A percentile compares a stretch with the other conserved stretches of the same genome.
These are phyloP conservation scores for Sabellastarte sp. DNA, from an alignment of 2,888 invertebrate genomes.

Conservation along the genomic window DNA sequence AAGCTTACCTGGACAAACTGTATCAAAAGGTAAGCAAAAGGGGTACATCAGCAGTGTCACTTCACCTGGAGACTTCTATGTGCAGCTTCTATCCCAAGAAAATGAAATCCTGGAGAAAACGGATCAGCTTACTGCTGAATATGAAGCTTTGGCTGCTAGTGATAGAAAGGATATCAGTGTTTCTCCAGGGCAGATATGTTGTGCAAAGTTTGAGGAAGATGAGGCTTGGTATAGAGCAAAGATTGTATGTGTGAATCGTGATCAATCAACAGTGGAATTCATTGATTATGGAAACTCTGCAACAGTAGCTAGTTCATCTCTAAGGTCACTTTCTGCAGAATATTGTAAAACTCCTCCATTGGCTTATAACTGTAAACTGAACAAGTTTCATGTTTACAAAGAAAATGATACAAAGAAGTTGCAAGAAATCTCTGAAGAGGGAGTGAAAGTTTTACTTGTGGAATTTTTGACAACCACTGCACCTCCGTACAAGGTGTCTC, in stretches of 20 bases:
- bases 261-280: slow-evolving; percentile 41
- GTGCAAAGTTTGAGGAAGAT: slow-evolving; percentile 39
- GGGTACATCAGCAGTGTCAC: neutral
- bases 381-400: slow-evolving; percentile 24
- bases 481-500: neutral
- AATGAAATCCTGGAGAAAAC: neutral
- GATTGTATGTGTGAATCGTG: slow-evolving; percentile 28
- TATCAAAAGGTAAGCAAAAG: too few species aligned
- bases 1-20: too few species aligned
- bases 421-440: slow-evolving; percentile 25
- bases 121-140: neutral
- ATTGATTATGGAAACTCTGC: slow-evolving; percentile 54
- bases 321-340: slow-evolving; percentile 28
- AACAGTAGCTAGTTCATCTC: slow-evolving; percentile 12
- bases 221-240: slow-evolving; percentile 43
- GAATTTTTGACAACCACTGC: neutral
- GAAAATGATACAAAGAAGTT: slow-evolving; percentile 31
- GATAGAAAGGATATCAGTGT: neutral
- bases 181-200: slow-evolving; percentile 20
- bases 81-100: neutral
- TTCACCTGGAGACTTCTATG: neutral
- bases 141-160: neutral
- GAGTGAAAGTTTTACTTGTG: neutral
- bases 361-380: slow-evolving; percentile 30
- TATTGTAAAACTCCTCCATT: slow-evolving; percentile 26